These are phyloP conservation scores for Tapera naevia DNA, from an alignment of 2,797 vertebrate genomes.

Conservation along the genomic window DNA sequence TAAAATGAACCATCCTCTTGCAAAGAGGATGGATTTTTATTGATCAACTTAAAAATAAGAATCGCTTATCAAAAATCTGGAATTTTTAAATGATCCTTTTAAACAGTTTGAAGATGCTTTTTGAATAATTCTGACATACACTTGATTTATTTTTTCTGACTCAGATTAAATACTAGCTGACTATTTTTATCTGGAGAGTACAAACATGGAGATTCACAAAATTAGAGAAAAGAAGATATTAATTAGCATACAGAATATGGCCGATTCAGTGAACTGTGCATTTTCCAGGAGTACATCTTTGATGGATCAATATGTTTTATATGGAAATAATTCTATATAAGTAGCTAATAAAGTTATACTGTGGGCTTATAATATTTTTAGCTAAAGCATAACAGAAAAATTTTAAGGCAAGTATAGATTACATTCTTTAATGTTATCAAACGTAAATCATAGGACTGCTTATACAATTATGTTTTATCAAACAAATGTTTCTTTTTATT, in stretches of 20 bases:
- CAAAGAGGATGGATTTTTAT: not conserved
- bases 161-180: not conserved
- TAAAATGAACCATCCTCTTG: not conserved
- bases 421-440: not conserved
- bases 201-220: not conserved
- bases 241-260: not conserved
- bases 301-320: conserved; percentile 2
- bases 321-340: not conserved
- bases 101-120: not conserved
- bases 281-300: not conserved
- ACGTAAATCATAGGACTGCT: not conserved
- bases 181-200: not conserved
- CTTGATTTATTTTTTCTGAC: conserved; percentile 5
- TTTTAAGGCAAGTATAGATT: not conserved
- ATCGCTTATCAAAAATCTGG: conserved; percentile 14
- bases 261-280: not conserved
- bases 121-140: conserved; percentile 1
- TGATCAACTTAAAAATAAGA: conserved; percentile 6
- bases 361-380: not conserved
- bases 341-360: not conserved
- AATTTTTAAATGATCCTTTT: not conserved
- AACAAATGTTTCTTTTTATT: not conserved
- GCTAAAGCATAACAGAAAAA: not conserved
- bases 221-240: not conserved
- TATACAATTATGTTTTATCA: not conserved